Evolutionary conservation across 2,113 vertebrate species (phyloP), one percentile per base, ranked within the genome.

Genomic region (Microcebus murinus): DNA sequence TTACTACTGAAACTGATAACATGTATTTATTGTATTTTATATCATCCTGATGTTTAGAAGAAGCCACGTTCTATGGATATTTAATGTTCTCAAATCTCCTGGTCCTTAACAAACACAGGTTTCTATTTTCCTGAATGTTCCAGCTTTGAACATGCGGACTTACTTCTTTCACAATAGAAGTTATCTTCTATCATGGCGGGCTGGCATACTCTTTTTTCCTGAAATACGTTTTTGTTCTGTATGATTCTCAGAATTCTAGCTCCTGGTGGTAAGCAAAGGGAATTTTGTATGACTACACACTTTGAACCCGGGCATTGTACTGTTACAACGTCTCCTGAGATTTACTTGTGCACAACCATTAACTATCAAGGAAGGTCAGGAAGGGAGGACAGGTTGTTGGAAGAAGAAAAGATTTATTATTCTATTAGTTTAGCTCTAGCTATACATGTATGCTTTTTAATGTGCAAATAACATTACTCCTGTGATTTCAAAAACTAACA

Each of bases 371-470:
- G 55, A 74, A 87, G 50, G 29, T 74, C 31, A 45, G 76, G 80
- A 95, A 74, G 50, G 13, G 36, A 74, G 39, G 61, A 36, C 48
- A 42, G 29, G 65, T 42, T 67, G 12, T 86, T 92, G 50, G 71
- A 94, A 80, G 55, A 90, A 86, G n/a, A 88, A 84, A 90, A 77
- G n/a, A 97, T 94, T 96, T 94, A 86, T 95, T 80, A 90, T 82
- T 88, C 89, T 85, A 77, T 94, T 90, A 88, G 36, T 92, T 88
- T 91, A 90, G 52, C 48, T 87, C 59, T 87, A 55, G 23, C 59
- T 90, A 45, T 61, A 63, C 71, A 68, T 59, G 65, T 36, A 45
- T 61, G 59, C 61, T 92, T 85, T 87, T 91, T n/a, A 83, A 93
- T 76, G 23, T 87, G 36, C 85, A 96, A 91, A 80, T 68, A 76